Evolutionary conservation across 2,113 vertebrate species (phyloP).

Genomic region (Larimichthys crocea): DNA sequence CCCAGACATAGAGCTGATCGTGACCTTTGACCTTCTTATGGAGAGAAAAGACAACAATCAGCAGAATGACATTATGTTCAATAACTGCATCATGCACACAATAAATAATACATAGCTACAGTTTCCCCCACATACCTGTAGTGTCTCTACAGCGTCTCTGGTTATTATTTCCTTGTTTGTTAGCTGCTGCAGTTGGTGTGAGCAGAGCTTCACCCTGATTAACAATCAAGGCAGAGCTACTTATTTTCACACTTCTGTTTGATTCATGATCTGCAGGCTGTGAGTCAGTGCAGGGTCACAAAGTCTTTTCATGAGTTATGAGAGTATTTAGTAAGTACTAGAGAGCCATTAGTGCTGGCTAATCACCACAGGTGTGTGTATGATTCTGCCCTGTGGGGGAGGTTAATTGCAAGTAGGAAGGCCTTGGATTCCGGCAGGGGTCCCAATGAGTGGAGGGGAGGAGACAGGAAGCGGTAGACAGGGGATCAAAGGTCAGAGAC

Average conservation of each 20-base stretch:
- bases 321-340: constrained; percentile 71
- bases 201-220: constrained; percentile 55
- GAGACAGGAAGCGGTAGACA: constrained; percentile 22
- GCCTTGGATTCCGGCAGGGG: constrained; percentile 48
- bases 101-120: constrained; percentile 7
- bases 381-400: constrained; percentile 64
- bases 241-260: constrained; percentile 63
- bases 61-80: neutral
- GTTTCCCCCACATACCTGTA: constrained; percentile 7
- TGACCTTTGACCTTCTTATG: constrained; percentile 15
- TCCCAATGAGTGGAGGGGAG: constrained; percentile 11
- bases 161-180: constrained; percentile 20
- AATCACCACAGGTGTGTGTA: constrained; percentile 70
- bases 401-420: constrained; percentile 81
- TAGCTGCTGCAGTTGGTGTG: constrained; percentile 15
- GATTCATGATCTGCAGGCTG: constrained; percentile 62
- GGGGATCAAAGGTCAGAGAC: constrained; percentile 44
- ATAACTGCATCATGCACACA: constrained; percentile 14
- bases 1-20: neutral
- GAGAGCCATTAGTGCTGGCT: constrained; percentile 68
- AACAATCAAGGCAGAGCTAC: constrained; percentile 59
- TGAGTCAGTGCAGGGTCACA: constrained; percentile 65
- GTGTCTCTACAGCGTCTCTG: neutral
- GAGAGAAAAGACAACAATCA: neutral
- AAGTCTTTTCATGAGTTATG: constrained; percentile 74